Conservation (phyloP, 2,797 vertebrate species). For the Rhincodon typus region DNA sequence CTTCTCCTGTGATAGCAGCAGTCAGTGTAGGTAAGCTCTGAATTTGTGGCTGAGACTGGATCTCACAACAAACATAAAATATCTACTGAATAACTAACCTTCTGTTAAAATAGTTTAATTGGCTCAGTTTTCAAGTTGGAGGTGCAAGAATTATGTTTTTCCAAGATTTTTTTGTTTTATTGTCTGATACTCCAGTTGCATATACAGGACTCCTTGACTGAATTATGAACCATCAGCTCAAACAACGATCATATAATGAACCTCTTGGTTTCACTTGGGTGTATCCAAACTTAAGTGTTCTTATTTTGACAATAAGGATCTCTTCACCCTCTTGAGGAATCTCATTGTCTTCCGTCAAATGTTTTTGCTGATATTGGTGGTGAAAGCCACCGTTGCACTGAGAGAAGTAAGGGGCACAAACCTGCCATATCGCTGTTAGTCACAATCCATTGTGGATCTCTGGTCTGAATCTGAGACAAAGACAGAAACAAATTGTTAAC, state of each 20-base stretch:
- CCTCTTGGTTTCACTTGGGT: neutral
- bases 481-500: neutral
- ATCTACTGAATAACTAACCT: neutral
- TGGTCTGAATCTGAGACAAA: neutral
- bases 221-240: neutral
- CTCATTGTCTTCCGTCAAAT: neutral
- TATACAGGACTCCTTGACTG: neutral
- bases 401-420: neutral
- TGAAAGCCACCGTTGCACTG: neutral
- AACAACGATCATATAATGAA: neutral
- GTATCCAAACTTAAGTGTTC: neutral
- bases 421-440: neutral
- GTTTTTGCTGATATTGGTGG: neutral
- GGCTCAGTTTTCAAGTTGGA: neutral
- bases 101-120: neutral
- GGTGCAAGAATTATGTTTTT: neutral
- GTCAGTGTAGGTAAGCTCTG: conserved; percentile 86
- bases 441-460: neutral
- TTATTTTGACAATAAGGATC: neutral
- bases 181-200: neutral
- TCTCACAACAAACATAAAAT: neutral
- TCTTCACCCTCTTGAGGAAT: neutral
- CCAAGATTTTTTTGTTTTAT: neutral
- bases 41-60: neutral
- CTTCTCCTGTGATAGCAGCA: conserved; percentile 93